These are phyloP conservation scores for Dysmachus trigonus DNA, from an alignment of 2,888 invertebrate species.

Conservation along the genomic window DNA sequence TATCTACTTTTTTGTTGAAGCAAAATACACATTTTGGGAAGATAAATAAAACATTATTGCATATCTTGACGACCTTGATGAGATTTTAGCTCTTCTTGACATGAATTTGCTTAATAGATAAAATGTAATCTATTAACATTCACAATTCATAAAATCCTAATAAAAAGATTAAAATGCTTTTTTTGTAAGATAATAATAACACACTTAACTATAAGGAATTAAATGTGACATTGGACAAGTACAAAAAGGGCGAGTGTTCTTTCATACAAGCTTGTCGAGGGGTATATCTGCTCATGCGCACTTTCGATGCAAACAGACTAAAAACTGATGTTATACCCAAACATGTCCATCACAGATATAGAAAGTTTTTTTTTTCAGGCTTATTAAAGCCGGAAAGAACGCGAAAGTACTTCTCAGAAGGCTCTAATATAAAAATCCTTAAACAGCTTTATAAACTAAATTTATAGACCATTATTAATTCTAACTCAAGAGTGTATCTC, in stretches of 20 bases:
- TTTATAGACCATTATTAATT: not conserved
- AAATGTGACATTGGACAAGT: not conserved
- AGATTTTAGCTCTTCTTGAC: too few relatives aligned
- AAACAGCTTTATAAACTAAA: not conserved
- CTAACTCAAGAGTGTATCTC: not conserved
- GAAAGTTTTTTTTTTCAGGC: not conserved
- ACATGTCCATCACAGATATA: not conserved
- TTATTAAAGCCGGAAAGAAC: not conserved
- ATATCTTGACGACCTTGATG: not conserved
- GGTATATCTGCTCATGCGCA: not conserved
- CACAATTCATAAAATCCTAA: not conserved
- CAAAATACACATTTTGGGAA: not conserved
- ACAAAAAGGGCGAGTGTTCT: not conserved
- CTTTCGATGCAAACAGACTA: not conserved
- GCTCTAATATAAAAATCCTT: not conserved
- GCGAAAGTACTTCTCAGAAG: not conserved
- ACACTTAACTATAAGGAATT: not conserved
- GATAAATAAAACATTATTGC: not conserved
- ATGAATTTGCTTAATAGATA: not conserved
- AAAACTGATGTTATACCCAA: not conserved
- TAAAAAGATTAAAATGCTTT: not conserved
- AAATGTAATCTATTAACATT: not conserved
- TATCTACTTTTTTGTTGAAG: not conserved
- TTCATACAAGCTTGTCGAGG: not conserved
- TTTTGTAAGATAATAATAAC: not conserved